Evolutionary conservation across 1,140 invertebrate species (phyloP), one percentile per base, ranked within the genome.

Genomic region (Parapsyche elsis): DNA sequence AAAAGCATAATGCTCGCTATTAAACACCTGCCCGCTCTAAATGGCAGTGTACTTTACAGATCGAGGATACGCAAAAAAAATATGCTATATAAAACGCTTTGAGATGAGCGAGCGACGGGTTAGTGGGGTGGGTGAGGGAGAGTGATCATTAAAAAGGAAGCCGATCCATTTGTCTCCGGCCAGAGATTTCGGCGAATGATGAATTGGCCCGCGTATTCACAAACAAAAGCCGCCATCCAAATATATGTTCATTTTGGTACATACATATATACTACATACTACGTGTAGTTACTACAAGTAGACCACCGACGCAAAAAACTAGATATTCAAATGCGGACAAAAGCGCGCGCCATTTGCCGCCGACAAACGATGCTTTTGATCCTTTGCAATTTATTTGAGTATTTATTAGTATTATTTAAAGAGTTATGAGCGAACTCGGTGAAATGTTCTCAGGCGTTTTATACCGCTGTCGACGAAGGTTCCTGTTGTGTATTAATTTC

Each of bases 281-380:
- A 7, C 2, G 49, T 53, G 12, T 16, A 16, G 1, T 10, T 7
- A 14, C 67, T 24, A 12, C 23, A 57, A 75, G 44, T 75, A 49
- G 45, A 75, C 45, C 45, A 57, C 64, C 73, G 49, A n/a, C 24
- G 71, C 38, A 75, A 53, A 75, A 75, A 75, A 75, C 73, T 75
- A 75, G 73, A 75, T 75, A 75, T 75, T 75, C 73, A 75, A 75
- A 75, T 75, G 23, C 24, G 73, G 16, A 75, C 73, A 57, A 67
- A 67, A 67, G 23, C 23, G 12, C 59, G 21, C 59, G 59, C 59
- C 16, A 14, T 53, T 71, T 9, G 70, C n/a, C 44, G 73, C 46
- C 46, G 46, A 75, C 73, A 75, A 75, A 75, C 44, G 73, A 57
- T 9, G 21, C 46, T 21, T 57, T 57, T 57, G 73, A 75, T 75